These are phyloP conservation scores for Rhyzopertha dominica DNA, from an alignment of 1,140 invertebrate species.

Conservation along the genomic window DNA sequence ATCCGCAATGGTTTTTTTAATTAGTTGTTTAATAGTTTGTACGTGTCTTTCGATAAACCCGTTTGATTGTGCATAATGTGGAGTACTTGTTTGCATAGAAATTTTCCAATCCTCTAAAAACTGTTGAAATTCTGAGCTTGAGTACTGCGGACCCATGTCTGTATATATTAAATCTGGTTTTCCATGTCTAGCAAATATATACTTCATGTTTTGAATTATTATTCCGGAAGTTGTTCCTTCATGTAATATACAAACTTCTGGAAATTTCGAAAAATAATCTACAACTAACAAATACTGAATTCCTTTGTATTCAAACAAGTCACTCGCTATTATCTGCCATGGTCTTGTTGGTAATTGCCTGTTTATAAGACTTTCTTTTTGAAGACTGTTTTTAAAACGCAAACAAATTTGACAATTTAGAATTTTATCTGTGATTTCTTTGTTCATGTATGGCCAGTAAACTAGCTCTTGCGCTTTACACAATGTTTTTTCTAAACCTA, in stretches of 20 bases:
- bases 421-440: conserved; percentile 8
- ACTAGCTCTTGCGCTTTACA: conserved; percentile 11
- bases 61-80: conserved; percentile 39
- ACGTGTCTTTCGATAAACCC: conserved; percentile 39
- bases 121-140: conserved; percentile 34
- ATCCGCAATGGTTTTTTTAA: conserved; percentile 29
- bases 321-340: conserved; percentile 6
- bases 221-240: conserved; percentile 4
- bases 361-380: conserved; percentile 13
- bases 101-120: conserved; percentile 45
- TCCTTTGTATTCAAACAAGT: neutral
- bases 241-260: no score
- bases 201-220: conserved; percentile 3
- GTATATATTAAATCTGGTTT: conserved; percentile 35
- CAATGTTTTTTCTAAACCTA: conserved; percentile 26
- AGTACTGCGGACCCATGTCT: conserved; percentile 45
- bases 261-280: conserved; percentile 5
- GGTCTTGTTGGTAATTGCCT: no score
- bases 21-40: conserved; percentile 36
- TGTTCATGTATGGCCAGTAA: conserved; percentile 4
- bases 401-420: conserved; percentile 7
- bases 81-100: conserved; percentile 36
- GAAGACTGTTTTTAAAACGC: conserved; percentile 3
- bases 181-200: conserved; percentile 22
- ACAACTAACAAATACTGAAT: neutral